Evolutionary conservation across 2,888 invertebrate species (phyloP), one percentile per base, ranked within the genome.

Genomic region (Plebejus anna): DNA sequence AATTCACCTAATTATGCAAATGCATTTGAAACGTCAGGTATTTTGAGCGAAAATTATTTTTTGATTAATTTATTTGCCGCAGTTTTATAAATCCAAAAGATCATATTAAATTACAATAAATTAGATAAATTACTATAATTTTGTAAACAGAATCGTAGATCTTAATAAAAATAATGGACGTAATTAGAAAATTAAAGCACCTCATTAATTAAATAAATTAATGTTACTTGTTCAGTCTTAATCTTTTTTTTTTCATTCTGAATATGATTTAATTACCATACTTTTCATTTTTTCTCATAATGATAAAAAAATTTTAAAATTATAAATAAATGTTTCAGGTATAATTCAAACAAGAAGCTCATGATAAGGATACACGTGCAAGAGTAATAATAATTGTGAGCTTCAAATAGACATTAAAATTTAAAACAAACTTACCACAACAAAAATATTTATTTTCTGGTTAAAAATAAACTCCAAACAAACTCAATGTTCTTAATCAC

Each of bases 1-100:
- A 94, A 93, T 93, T 92, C 93, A 94, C 94, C 92, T 94, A 94
- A 94, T 94, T 94, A 94, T 94, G 94, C 92, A 93, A 94, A 94
- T 93, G 92, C 87, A 80, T 89, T 89, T 89, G 87, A 90, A 92
- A 91, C 90, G 90, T 91, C 89, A 87, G 84, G 82, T 84, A 88
- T 89, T 90, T 90, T 89, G 87, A 84, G 85, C 47, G 51, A 51
- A 73, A 73, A 51, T 28, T 73, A 47, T 47, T 47, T 47, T 22
- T 47, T 72, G 13, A 72, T 72, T n/a, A 72, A 72, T 42, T 47
- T 28, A 72, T 28, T 11, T 11, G 47, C 22, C 22, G 72, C 42
- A 51, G 71, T 71, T 42, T 71, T 22, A 38, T 3, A n/a, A 42
- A n/a, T 42, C 6, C 36, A 75, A 57, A 57, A 32, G 2, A 16